A percentile compares a stretch with the other conserved stretches of the same genome.
These are phyloP conservation scores for Plemyria rubiginata DNA, from an alignment of 2,888 invertebrate genomes.

Conservation along the genomic window DNA sequence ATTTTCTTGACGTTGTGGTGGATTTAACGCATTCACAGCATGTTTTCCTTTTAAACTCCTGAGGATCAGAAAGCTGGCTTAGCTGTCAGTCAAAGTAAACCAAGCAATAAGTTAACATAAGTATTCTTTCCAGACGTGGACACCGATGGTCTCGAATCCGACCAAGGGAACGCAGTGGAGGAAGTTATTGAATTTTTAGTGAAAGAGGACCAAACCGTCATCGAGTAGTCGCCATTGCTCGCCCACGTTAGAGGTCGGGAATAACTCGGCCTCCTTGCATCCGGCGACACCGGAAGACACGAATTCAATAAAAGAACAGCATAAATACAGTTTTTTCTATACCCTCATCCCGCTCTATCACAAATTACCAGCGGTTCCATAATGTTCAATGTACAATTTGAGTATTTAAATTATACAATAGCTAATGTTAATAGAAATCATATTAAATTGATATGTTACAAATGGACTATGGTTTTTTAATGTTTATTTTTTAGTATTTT, in stretches of 20 bases:
- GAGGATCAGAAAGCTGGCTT: too few relatives aligned
- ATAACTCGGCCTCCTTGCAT: constrained; percentile 58
- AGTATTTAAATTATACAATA: constrained; percentile 77
- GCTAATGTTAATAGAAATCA: constrained; percentile 81
- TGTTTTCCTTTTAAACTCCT: too few relatives aligned
- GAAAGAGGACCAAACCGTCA: constrained; percentile 94
- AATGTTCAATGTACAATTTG: constrained; percentile 73
- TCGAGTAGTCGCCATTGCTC: constrained; percentile 87
- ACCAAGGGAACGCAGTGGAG: constrained; percentile 94
- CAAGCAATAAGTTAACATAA: constrained; percentile 6
- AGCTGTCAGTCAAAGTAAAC: too few relatives aligned
- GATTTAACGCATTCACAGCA: too few relatives aligned
- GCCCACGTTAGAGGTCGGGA: constrained; percentile 64
- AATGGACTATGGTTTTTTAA: constrained; percentile 77
- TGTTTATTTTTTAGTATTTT: constrained; percentile 57
- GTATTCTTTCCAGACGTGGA: constrained; percentile 90
- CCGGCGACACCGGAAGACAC: constrained; percentile 43
- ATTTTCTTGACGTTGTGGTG: too few relatives aligned
- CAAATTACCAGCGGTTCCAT: constrained; percentile 46
- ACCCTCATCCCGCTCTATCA: constrained; percentile 56
- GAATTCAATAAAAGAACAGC: constrained; percentile 55
- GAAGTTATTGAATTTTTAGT: constrained; percentile 99
- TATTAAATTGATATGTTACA: constrained; percentile 83
- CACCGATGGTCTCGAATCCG: constrained; percentile 96
- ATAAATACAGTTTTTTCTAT: constrained; percentile 61